Evolutionary conservation across 1,140 invertebrate species (phyloP).

Genomic region (Pseudomyrmex concolor): DNA sequence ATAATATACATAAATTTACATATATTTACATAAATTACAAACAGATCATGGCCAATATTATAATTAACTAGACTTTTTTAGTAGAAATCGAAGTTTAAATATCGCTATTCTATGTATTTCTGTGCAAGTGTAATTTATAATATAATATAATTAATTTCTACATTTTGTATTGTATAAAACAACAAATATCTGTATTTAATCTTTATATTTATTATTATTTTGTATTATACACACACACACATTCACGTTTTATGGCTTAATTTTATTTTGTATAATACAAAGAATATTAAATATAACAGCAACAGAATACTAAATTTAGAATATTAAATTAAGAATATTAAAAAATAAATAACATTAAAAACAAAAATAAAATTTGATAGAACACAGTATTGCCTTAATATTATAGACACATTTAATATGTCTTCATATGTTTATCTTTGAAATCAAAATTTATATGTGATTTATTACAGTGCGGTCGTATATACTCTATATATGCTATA

Average conservation of each 20-base stretch:
- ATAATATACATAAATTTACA: too few relatives aligned
- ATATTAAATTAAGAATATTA: background rate
- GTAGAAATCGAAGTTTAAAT: too few relatives aligned
- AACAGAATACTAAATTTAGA: background rate
- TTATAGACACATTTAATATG: too few relatives aligned
- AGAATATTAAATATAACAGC: background rate
- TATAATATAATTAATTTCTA: background rate
- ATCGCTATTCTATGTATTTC: too few relatives aligned
- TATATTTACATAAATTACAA: conserved; percentile 7
- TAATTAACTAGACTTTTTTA: too few relatives aligned
- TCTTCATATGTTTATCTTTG: too few relatives aligned
- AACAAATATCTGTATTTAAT: too few relatives aligned
- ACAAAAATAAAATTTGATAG: background rate
- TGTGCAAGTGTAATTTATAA: too few relatives aligned
- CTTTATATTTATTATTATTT: background rate
- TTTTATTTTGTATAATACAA: background rate
- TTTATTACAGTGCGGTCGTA: too few relatives aligned
- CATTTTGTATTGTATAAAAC: background rate
- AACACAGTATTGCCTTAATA: background rate
- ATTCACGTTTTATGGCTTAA: background rate
- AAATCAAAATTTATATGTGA: too few relatives aligned
- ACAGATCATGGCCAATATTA: background rate
- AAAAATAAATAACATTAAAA: background rate
- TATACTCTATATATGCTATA: too few relatives aligned
- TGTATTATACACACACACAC: background rate